Base-by-base conservation (phyloP, 2,113 vertebrate species). In the Protomyctophum bolini region DNA sequence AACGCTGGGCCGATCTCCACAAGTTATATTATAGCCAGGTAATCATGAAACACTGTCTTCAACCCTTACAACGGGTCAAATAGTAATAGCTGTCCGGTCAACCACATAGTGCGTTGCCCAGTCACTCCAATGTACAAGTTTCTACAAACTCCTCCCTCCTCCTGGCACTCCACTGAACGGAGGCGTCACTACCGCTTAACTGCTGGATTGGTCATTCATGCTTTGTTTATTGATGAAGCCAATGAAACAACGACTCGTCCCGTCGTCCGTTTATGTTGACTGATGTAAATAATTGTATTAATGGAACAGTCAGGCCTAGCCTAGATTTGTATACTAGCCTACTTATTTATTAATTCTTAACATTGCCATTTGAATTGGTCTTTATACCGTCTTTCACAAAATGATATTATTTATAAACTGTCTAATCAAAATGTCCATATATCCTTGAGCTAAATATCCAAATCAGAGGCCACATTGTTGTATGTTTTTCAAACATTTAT, bases 61-160 rank as follows among this genome's bases (percentile, higher is more conserved):
- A 79, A 86, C 82, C 85, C 79, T 81, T 29, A 70, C 82, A 74
- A 41, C 9, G 85, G 80, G 81, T 81, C 76, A 71, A 12, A 48
- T 8, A 33, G 49, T n/a, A 21, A 21, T 21, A 21, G 46, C 69
- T 1, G 28, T 28, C 48, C 61, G 12, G 15, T 51, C 55, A 21
- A 46, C 71, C 29, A 8, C 92, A 93, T 91, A 66, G 66, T 73
- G 64, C 14, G 47, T 76, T 78, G 67, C 21, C 76, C 33, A 41
- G 68, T 14, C 52, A 56, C 58, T 21, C 45, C 57, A 8, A 12
- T 14, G 56, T 33, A 63, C 80, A 87, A 86, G 62, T 82, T 76
- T 59, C 3, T 41, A 6, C 52, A 68, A 88, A 83, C 84, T 83
- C 89, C 90, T 82, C 91, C 60, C 56, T 28, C 29, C n/a, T 21